Conservation (phyloP, 2,888 invertebrate species). For the Leptopterna dolabrata region DNA sequence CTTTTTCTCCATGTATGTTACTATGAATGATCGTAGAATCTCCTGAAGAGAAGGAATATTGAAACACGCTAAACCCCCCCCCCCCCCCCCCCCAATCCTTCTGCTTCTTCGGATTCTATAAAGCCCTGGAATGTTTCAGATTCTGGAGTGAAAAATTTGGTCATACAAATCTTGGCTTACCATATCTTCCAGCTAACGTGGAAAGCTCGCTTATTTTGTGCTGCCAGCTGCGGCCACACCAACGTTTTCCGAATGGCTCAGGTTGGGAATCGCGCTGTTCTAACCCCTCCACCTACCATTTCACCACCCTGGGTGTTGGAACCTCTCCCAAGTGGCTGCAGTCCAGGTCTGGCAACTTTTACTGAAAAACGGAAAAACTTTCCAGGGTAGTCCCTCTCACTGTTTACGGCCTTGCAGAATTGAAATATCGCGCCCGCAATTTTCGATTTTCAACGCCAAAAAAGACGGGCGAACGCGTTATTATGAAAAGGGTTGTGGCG, state of each 20-base stretch:
- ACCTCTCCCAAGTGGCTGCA: constrained; percentile 42
- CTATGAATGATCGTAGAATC: too few relatives aligned
- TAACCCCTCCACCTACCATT: background rate
- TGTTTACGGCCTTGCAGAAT: constrained; percentile 42
- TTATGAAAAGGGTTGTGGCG: background rate
- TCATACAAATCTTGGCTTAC: background rate
- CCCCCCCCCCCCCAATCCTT: too few relatives aligned
- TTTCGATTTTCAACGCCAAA: constrained; percentile 27
- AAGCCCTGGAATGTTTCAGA: too few relatives aligned
- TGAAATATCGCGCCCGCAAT: constrained; percentile 43
- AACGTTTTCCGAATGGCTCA: background rate
- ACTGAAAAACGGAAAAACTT: constrained; percentile 21
- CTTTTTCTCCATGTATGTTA: too few relatives aligned
- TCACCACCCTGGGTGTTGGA: background rate
- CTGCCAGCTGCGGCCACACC: background rate
- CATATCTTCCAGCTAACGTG: background rate
- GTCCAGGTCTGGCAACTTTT: constrained; percentile 37
- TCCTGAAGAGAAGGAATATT: too few relatives aligned
- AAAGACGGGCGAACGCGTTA: background rate
- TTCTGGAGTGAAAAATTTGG: too few relatives aligned
- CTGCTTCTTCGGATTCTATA: too few relatives aligned
- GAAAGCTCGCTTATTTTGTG: background rate
- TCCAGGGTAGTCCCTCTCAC: background rate
- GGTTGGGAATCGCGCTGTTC: background rate
- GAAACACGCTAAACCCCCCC: too few relatives aligned